phyloP scores from a whole-genome alignment of 2,113 vertebrate genomes.

The Candoia aspera region DNA sequence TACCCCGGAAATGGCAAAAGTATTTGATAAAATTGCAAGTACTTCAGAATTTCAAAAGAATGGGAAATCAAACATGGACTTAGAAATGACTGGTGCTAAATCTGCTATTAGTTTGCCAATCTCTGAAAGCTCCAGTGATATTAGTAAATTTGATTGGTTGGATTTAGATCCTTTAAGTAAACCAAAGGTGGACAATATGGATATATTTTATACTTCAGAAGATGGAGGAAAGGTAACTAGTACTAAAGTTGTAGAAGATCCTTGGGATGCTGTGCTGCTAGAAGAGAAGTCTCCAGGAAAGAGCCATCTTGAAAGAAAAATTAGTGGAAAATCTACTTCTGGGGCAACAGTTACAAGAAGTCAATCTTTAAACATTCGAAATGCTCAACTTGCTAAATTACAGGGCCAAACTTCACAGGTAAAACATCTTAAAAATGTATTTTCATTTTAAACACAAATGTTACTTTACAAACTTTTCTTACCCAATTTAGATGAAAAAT shows the following conservation, averaged over 20 bases:
- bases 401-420: slow-evolving; percentile 84
- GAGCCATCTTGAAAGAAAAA: slow-evolving; percentile 73
- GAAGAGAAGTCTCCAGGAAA: slow-evolving; percentile 77
- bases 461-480: neutral
- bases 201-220: slow-evolving; percentile 58
- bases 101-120: slow-evolving; percentile 68
- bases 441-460: slow-evolving; percentile 6
- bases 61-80: slow-evolving; percentile 81
- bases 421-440: slow-evolving; percentile 31
- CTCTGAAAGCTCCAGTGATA: slow-evolving; percentile 72
- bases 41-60: slow-evolving; percentile 94
- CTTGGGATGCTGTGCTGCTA: slow-evolving; percentile 94
- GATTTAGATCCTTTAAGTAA: slow-evolving; percentile 95
- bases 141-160: slow-evolving; percentile 91
- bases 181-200: slow-evolving; percentile 80
- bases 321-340: slow-evolving; percentile 78
- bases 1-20: slow-evolving; percentile 90
- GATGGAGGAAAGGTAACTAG: slow-evolving; percentile 52
- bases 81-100: slow-evolving; percentile 73
- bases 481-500: neutral
- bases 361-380: slow-evolving; percentile 87
- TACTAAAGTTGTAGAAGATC: slow-evolving; percentile 79
- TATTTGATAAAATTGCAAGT: slow-evolving; percentile 96
- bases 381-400: slow-evolving; percentile 71
- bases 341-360: slow-evolving; percentile 86